phyloP scores from a whole-genome alignment of 2,113 vertebrate genomes.

The Sander vitreus region DNA sequence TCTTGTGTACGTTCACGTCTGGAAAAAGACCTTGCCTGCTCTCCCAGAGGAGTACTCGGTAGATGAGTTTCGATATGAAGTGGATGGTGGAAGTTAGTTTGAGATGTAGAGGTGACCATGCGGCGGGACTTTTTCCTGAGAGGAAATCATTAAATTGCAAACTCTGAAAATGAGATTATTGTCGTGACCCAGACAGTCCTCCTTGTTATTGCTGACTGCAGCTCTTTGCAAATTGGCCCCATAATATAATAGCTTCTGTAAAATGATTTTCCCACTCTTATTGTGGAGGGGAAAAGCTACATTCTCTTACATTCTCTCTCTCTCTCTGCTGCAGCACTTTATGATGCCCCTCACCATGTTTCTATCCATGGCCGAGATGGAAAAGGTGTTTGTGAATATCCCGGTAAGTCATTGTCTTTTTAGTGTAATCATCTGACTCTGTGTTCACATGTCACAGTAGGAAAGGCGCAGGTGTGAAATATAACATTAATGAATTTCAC shows the following conservation, averaged over 20 bases:
- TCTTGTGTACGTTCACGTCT: conserved; percentile 43
- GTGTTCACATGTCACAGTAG: conserved; percentile 7
- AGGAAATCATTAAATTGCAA: conserved; percentile 77
- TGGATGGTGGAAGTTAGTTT: conserved; percentile 67
- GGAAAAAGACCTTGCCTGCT: conserved; percentile 57
- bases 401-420: conserved; percentile 85
- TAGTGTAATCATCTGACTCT: background rate
- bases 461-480: background rate
- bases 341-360: conserved; percentile 93
- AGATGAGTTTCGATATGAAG: conserved; percentile 73
- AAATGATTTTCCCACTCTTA: conserved; percentile 65
- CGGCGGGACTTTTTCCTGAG: conserved; percentile 45
- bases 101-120: conserved; percentile 59
- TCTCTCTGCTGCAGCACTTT: conserved; percentile 89
- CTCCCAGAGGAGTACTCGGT: conserved; percentile 67
- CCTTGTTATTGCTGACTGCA: conserved; percentile 73
- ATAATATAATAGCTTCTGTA: conserved; percentile 56
- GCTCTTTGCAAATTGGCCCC: conserved; percentile 58
- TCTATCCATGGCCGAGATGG: conserved; percentile 88
- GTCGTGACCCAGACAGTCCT: conserved; percentile 64
- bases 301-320: conserved; percentile 30
- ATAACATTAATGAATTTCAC: background rate
- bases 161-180: conserved; percentile 79
- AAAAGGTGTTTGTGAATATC: conserved; percentile 96
- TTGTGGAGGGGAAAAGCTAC: conserved; percentile 40